phyloP scores from a whole-genome alignment of 2,888 invertebrate species.

The Unio pictorum region DNA sequence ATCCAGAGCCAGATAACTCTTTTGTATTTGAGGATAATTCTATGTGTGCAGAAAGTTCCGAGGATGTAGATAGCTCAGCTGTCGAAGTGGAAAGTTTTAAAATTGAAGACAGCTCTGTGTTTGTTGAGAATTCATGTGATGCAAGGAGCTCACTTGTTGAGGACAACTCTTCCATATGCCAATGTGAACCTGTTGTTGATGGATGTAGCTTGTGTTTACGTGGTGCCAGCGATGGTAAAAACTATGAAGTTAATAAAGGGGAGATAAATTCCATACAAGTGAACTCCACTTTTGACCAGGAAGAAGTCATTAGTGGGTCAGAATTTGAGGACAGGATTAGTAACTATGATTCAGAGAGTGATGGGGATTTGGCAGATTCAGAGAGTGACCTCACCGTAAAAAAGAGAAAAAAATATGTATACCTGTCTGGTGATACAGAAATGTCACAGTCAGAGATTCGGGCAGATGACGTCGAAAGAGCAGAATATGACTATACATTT shows the following conservation, averaged over 20 bases:
- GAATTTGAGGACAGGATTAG: too few species aligned
- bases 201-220: too few species aligned
- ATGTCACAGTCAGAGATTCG: conserved; percentile 1
- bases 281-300: neutral
- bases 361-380: neutral
- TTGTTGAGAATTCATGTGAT: neutral
- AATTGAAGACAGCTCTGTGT: neutral
- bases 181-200: too few species aligned
- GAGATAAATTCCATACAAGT: neutral
- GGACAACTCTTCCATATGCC: too few species aligned
- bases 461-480: conserved; percentile 9
- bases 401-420: neutral
- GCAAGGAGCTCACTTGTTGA: too few species aligned
- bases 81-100: neutral
- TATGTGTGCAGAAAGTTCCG: neutral
- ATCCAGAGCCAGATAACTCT: too few species aligned
- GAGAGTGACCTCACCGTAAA: neutral
- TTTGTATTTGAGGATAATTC: neutral
- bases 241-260: too few species aligned
- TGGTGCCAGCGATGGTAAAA: too few species aligned
- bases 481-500: conserved; percentile 55
- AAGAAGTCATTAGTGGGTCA: neutral
- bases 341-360: too few species aligned
- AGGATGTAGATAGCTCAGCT: neutral
- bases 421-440: neutral